Evolutionary conservation across 1,140 invertebrate genomes (phyloP).

Genomic region (Lanistes nyassanus): DNA sequence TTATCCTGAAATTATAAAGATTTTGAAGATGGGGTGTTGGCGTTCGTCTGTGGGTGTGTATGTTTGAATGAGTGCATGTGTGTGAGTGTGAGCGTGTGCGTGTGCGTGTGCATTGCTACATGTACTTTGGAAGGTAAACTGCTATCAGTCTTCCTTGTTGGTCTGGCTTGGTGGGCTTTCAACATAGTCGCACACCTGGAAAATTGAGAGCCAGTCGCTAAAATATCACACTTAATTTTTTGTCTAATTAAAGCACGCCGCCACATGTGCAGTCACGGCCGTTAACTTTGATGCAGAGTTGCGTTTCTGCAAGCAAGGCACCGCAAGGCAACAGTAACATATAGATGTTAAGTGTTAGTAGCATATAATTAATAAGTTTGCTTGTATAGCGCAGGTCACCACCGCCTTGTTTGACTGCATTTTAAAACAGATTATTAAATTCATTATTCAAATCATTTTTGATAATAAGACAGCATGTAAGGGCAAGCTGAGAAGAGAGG

Average conservation of each 20-base stretch:
- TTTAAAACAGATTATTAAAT: not conserved
- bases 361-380: too few relatives aligned
- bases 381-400: too few relatives aligned
- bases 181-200: not conserved
- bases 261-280: too few relatives aligned
- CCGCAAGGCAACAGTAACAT: too few relatives aligned
- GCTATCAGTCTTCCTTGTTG: not conserved
- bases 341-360: too few relatives aligned
- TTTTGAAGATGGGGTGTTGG: not conserved
- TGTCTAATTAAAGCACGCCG: not conserved
- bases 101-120: not conserved
- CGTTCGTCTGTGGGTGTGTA: not conserved
- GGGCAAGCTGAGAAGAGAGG: too few relatives aligned
- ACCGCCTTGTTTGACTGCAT: not conserved
- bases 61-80: slow-evolving; percentile 4
- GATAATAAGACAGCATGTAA: too few relatives aligned
- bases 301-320: too few relatives aligned
- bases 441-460: slow-evolving; percentile 3
- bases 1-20: not conserved
- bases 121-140: not conserved
- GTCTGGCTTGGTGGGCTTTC: slow-evolving; percentile 1
- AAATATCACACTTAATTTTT: not conserved
- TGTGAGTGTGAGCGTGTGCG: slow-evolving; percentile 9
- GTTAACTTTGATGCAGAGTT: too few relatives aligned
- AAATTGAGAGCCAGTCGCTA: not conserved